Percentiles rank a stretch among this genome's conserved stretches.
Evolutionary conservation across 1,140 invertebrate genomes (phyloP).

Genomic region (Caenorhabditis remanei): DNA sequence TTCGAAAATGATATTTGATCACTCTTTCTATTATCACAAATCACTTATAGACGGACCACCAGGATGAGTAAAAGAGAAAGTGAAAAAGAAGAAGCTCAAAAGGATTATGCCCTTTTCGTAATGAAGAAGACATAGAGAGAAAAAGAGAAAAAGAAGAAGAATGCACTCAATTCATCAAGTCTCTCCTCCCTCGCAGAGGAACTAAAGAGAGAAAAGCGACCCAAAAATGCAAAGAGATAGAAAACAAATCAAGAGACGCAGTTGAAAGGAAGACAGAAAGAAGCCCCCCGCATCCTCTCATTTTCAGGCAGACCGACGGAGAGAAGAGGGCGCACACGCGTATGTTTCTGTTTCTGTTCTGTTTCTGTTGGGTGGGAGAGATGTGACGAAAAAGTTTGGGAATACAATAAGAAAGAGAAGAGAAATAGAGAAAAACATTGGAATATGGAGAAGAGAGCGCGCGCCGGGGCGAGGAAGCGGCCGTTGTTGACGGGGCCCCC

Average conservation of each 20-base stretch:
- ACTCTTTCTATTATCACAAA: too few species aligned
- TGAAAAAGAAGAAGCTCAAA: conserved; percentile 37
- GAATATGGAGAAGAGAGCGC: background rate
- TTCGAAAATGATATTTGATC: too few species aligned
- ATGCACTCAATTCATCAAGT: conserved; percentile 55
- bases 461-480: background rate
- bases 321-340: conserved; percentile 25
- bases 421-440: background rate
- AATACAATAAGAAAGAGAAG: background rate
- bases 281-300: conserved; percentile 51
- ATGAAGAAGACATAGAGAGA: conserved; percentile 41
- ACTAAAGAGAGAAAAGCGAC: conserved; percentile 35
- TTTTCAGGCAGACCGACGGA: conserved; percentile 40
- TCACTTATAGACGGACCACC: conserved; percentile 3
- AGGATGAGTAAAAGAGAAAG: background rate
- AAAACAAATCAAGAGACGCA: conserved; percentile 42
- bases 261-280: background rate
- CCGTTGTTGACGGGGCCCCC: conserved; percentile 46
- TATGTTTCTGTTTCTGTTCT: conserved; percentile 48
- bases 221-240: conserved; percentile 46
- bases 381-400: conserved; percentile 15
- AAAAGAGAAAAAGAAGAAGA: background rate
- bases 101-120: conserved; percentile 55
- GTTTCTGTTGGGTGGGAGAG: conserved; percentile 4
- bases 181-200: conserved; percentile 8